phyloP scores from a whole-genome alignment of 2,888 invertebrate species.

The Eurytoma californica region DNA sequence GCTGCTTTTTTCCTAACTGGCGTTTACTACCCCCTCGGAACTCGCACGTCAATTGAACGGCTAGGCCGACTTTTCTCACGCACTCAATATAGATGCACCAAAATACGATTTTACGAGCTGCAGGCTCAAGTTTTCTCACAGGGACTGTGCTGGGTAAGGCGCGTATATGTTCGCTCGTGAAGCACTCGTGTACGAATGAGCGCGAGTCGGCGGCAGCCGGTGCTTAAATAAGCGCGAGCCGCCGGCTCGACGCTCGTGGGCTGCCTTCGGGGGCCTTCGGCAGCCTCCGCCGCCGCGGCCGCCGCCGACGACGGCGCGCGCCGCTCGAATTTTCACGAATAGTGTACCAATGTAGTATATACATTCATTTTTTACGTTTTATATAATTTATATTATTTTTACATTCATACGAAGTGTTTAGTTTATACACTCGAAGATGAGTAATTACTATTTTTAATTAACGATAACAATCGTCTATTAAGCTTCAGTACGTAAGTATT shows the following conservation, averaged over 20 bases:
- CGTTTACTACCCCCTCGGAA: not conserved
- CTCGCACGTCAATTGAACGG: constrained; percentile 12
- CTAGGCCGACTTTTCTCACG: not conserved
- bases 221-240: constrained; percentile 67
- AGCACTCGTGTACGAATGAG: constrained; percentile 66
- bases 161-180: constrained; percentile 13
- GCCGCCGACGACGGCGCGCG: not conserved
- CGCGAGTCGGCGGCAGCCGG: constrained; percentile 65
- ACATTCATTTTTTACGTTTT: not conserved
- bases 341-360: not conserved
- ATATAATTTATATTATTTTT: no score
- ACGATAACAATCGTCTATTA: no score
- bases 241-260: constrained; percentile 40
- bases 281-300: constrained; percentile 8
- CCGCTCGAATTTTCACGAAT: constrained; percentile 47
- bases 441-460: no score
- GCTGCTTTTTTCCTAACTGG: not conserved
- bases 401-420: no score
- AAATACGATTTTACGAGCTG: not conserved
- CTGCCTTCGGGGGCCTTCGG: constrained; percentile 45
- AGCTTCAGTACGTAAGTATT: no score
- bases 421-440: no score
- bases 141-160: not conserved
- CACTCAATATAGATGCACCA: constrained; percentile 2
- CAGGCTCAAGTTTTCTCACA: not conserved